Base-by-base conservation (phyloP, 1,140 invertebrate genomes). In the Mactra quadrangularis region DNA sequence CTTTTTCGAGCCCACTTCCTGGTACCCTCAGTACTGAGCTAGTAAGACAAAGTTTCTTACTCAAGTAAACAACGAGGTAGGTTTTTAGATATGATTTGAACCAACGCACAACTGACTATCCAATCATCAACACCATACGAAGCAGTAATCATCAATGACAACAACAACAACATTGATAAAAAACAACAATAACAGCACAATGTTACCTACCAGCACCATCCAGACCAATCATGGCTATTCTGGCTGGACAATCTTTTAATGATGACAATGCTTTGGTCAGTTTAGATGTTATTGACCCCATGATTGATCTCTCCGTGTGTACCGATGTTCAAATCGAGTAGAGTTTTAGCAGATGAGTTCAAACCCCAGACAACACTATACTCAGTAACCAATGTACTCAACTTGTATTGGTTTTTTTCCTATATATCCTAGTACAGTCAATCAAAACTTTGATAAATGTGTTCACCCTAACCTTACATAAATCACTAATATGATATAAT, bases 211-310 rank as follows among this genome's bases (percentile, higher is more conserved):
- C 91, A 79, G 91, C 91, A 45, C 87, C 90, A 76, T 92, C 92
- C 55, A 92, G 74, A 41, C 91, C 92, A 22, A 92, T 79, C 88
- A 92, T 89, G 22, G 92, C 77, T 55, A 92, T 91, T 62, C 92
- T 76, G 15, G 89, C 84, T 4, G 89, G 88, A 57, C 71, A 57
- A 83, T 83, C 22, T 64, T 84, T 78, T 45, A 90, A 89, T 11
- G 84, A 55, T 13, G 72, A 70, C 45, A 89, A 57, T 2, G 78
- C 77, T 45, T 89, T 86, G 13, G 66, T 66, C 31, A 92, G 38
- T 68, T 88, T 90, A 0, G 88, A 86, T 17, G 91, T 35, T n/a
- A 87, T 83, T 25, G 89, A 66, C 57, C 91, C 91, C 91, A 92
- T 92, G n/a, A 17, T 59, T 27, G 9, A 1, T 38, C 6, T 7